Conservation (phyloP, 2,797 vertebrate species). For the Platyrinchus mystaceus region DNA sequence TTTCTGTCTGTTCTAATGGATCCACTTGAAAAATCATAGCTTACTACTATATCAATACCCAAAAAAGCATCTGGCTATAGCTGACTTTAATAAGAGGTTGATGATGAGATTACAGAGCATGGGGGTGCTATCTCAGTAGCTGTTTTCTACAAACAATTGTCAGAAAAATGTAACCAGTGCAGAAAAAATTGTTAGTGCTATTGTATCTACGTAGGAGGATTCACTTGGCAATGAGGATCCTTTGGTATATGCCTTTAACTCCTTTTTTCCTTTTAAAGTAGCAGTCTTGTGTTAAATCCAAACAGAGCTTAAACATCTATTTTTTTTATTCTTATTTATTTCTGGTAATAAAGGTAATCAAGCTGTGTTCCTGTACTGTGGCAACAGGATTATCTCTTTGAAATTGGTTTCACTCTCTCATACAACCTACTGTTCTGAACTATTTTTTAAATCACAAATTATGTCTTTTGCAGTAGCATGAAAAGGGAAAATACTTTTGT, state of each 20-base stretch:
- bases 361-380: not conserved
- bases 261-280: not conserved
- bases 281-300: not conserved
- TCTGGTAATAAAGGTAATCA: not conserved
- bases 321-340: not conserved
- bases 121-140: not conserved
- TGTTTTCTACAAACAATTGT: constrained; percentile 21
- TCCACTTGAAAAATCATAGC: not conserved
- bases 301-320: not conserved
- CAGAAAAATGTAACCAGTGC: not conserved
- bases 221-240: not conserved
- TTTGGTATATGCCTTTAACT: not conserved
- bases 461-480: not conserved
- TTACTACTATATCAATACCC: not conserved
- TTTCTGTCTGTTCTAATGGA: not conserved
- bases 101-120: not conserved
- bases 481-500: not conserved
- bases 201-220: not conserved
- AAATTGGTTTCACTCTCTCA: not conserved
- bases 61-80: not conserved
- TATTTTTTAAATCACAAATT: not conserved
- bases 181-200: not conserved
- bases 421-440: not conserved
- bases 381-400: not conserved
- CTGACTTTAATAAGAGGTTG: not conserved